Evolutionary conservation across 2,113 vertebrate genomes (phyloP), one percentile per base, ranked within the genome.

Genomic region (Equus przewalskii): DNA sequence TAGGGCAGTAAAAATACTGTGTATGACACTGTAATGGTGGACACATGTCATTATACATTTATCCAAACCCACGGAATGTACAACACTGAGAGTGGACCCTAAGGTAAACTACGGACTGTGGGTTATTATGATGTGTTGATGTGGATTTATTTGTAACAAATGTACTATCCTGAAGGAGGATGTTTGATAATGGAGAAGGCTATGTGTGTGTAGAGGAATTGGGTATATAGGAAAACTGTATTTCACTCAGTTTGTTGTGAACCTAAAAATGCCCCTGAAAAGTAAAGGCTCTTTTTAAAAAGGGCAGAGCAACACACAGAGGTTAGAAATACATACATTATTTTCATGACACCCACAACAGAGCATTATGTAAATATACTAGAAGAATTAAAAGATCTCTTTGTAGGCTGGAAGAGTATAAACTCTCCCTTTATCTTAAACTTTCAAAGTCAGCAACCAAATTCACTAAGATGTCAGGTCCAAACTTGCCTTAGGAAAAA

Each of bases 191-290:
- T 22, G n/a, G 26, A 26, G 30, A 28, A 79, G 46, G 60, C 33
- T 67, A 24, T 54, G 19, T 4, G 7, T 4, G 16, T 4, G 56
- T n/a, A 21, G 0, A 0, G 5, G 33, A n/a, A 15, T 28, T 2
- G n/a, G 1, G 19, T n/a, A 78, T 14, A 76, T 30, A 33, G 46
- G 11, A 90, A 79, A 79, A 54, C 60, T 79, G 4, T 41, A 14
- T 36, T 46, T 46, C 46, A 15, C 30, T 30, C 26, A 44, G 12
- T 46, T 83, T 28, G 26, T 60, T 54, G 1, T 41, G 46, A 54
- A 90, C 24, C 4, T 30, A 54, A 79, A 90, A 54, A 41, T 18
- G 65, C 22, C n/a, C 30, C 46, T 65, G 10, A 51, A 78, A 78
- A 76, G 46, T 15, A 24, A 41, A 41, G 75, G 28, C 2, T 26